A percentile compares a stretch with the other conserved stretches of the same genome.
These are phyloP conservation scores for Propithecus deckenii DNA, from an alignment of 2,797 vertebrate genomes.

Conservation along the genomic window DNA sequence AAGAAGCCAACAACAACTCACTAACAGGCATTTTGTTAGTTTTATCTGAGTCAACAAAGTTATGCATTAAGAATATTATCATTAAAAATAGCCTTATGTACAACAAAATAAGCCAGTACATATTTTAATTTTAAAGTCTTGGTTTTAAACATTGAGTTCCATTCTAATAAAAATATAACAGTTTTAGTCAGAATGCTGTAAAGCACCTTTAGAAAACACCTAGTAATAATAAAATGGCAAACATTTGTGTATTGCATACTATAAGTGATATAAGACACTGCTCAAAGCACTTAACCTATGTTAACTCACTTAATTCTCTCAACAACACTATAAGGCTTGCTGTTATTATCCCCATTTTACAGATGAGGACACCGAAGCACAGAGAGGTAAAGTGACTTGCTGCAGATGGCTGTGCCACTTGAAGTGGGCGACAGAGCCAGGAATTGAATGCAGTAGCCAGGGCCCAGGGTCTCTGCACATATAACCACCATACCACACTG, in stretches of 20 bases:
- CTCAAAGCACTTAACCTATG: neutral
- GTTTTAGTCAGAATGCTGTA: neutral
- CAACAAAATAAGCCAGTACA: slow-evolving; percentile 3
- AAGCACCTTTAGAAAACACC: slow-evolving; percentile 2
- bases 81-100: slow-evolving; percentile 48
- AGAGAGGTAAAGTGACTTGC: neutral
- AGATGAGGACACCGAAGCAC: neutral
- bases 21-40: slow-evolving; percentile 42
- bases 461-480: neutral
- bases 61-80: slow-evolving; percentile 55
- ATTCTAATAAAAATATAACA: slow-evolving; percentile 7
- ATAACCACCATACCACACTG: neutral
- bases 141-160: slow-evolving; percentile 18
- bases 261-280: neutral
- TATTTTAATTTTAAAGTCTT: slow-evolving; percentile 54
- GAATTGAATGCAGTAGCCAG: neutral
- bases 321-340: neutral
- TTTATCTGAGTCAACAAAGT: slow-evolving; percentile 59
- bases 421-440: neutral
- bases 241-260: neutral
- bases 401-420: neutral
- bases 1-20: slow-evolving; percentile 53
- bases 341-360: neutral
- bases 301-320: neutral
- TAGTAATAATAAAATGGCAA: neutral